Evolutionary conservation across 2,113 vertebrate species (phyloP).

Genomic region (Dicrurus megarhynchus): DNA sequence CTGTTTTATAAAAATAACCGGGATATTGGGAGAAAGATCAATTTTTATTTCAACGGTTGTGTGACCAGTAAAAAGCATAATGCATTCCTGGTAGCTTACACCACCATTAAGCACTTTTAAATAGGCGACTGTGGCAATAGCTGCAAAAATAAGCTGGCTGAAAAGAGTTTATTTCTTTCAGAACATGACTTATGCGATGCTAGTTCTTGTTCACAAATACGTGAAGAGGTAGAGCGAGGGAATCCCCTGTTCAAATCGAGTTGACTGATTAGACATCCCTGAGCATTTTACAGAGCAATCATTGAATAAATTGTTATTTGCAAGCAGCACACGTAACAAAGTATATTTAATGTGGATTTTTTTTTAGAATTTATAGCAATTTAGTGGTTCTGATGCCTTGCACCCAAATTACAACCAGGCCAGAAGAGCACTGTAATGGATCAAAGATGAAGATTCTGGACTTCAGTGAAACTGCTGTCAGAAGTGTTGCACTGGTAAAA

Average conservation of each 20-base stretch:
- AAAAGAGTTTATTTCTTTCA: not conserved
- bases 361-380: not conserved
- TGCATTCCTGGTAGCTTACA: not conserved
- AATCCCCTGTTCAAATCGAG: not conserved
- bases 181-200: accelerated
- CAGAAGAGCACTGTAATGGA: not conserved
- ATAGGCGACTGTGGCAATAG: not conserved
- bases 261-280: not conserved
- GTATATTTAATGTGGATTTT: not conserved
- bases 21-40: not conserved
- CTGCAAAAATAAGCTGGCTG: not conserved
- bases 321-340: not conserved
- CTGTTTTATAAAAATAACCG: accelerated
- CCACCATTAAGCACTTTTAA: not conserved
- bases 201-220: not conserved
- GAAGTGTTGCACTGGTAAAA: not conserved
- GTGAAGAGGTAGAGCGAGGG: not conserved
- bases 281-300: not conserved
- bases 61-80: not conserved
- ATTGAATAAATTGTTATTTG: not conserved
- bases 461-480: not conserved
- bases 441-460: not conserved
- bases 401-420: not conserved
- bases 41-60: not conserved
- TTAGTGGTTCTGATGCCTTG: not conserved